Evolutionary conservation across 2,888 invertebrate species (phyloP), one percentile per base, ranked within the genome.

Genomic region (Mechanitis messenoides): DNA sequence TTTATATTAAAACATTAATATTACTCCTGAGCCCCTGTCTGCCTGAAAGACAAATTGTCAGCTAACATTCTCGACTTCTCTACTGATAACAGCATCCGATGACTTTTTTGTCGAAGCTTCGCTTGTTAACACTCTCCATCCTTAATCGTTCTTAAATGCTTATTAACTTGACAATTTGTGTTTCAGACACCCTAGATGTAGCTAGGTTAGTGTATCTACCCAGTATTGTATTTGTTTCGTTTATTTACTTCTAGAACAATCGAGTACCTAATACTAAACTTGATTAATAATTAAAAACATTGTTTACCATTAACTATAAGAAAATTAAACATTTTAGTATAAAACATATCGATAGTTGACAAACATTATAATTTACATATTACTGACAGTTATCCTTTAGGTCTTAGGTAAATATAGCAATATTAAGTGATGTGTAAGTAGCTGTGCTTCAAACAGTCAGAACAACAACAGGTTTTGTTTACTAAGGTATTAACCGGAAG

Each of bases 1-100:
- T 90, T 90, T 90, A 90, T 89, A 87, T 86, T 90, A 87, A 87
- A 87, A 85, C 85, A 90, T 87, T 89, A 89, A 89, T 89, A 88
- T 78, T 80, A 81, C 84, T 87, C 84, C 85, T 81, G 81, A 84
- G 83, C 81, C 84, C 85, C 85, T 87, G 81, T 86, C 84, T 69
- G 87, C 85, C 87, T 90, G 90, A 78, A 88, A 87, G 83, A 90
- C 90, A 90, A 90, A 90, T 90, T 90, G 90, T 90, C 90, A 86
- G 83, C 89, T 88, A 90, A 90, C 87, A 89, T 84, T 86, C 83
- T 87, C 82, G 81, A 84, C 78, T 85, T 87, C 86, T 83, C 69
- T 85, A 80, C 84, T 87, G 82, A 85, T 89, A 90, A 89, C 89
- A 83, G 87, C 88, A 89, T 88, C 87, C 83, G 85, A 81, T 77